A percentile compares a stretch with the other conserved stretches of the same genome.
These are phyloP conservation scores for Musca vetustissima DNA, from an alignment of 1,140 invertebrate species.

Conservation along the genomic window DNA sequence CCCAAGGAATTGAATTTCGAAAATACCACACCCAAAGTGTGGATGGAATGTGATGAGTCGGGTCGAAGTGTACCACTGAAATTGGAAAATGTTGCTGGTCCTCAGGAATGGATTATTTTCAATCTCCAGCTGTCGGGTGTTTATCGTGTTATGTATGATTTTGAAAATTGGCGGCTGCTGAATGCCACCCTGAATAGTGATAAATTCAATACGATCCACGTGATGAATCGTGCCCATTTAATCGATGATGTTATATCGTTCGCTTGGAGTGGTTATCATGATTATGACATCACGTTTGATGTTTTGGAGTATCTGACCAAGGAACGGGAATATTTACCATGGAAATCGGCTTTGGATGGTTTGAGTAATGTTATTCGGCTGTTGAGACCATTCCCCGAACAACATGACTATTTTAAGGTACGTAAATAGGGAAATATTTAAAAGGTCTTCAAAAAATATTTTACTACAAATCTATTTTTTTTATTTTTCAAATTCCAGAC, in stretches of 20 bases:
- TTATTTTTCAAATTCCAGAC: slow-evolving; percentile 50
- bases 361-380: slow-evolving; percentile 61
- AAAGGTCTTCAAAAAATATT: neutral
- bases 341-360: slow-evolving; percentile 65
- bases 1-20: slow-evolving; percentile 65
- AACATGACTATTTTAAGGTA: slow-evolving; percentile 63
- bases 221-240: slow-evolving; percentile 76
- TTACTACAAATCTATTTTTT: neutral
- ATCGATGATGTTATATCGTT: slow-evolving; percentile 78
- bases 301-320: slow-evolving; percentile 64
- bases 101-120: slow-evolving; percentile 64
- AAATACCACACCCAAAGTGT: slow-evolving; percentile 63
- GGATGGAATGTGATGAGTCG: slow-evolving; percentile 59
- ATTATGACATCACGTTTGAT: slow-evolving; percentile 68
- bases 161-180: slow-evolving; percentile 68
- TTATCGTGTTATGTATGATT: slow-evolving; percentile 77
- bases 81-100: slow-evolving; percentile 45
- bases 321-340: slow-evolving; percentile 69
- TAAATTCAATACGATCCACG: slow-evolving; percentile 61
- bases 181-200: slow-evolving; percentile 61
- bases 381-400: slow-evolving; percentile 55
- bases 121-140: slow-evolving; percentile 66
- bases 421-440: slow-evolving; percentile 12
- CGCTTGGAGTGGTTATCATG: slow-evolving; percentile 67
- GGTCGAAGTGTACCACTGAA: slow-evolving; percentile 38